Evolutionary conservation across 2,113 vertebrate species (phyloP).

Genomic region (Galemys pyrenaicus): DNA sequence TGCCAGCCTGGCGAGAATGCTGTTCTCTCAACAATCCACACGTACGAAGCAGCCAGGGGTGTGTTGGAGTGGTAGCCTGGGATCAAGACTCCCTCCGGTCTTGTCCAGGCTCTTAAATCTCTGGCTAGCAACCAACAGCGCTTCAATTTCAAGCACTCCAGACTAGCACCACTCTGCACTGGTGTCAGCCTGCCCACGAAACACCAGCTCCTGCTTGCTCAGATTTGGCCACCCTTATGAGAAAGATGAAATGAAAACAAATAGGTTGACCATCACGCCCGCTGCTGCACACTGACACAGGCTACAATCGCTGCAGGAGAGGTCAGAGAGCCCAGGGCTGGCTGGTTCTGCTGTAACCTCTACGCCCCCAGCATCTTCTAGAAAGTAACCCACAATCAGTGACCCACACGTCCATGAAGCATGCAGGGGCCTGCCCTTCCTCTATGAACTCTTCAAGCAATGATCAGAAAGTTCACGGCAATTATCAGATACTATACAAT

Average conservation of each 20-base stretch:
- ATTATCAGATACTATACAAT: neutral
- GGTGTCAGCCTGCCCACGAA: neutral
- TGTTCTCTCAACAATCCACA: neutral
- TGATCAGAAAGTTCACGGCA: neutral
- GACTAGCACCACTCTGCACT: neutral
- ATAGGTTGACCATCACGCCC: neutral
- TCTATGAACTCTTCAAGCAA: neutral
- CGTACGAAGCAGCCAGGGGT: neutral
- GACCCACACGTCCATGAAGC: neutral
- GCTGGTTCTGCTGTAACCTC: neutral
- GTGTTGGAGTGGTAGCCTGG: no score
- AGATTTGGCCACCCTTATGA: neutral
- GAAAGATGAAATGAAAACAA: neutral
- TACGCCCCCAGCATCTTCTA: rapidly evolving
- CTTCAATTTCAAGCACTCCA: neutral
- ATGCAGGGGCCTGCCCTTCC: neutral
- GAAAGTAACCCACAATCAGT: neutral
- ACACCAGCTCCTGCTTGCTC: neutral
- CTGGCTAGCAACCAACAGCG: neutral
- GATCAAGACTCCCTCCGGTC: neutral
- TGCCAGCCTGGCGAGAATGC: neutral
- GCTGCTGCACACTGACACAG: neutral
- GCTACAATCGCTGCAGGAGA: neutral
- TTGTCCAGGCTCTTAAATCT: neutral
- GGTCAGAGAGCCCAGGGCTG: neutral